Evolutionary conservation across 2,888 invertebrate species (phyloP).

Genomic region (Therioaphis trifolii): DNA sequence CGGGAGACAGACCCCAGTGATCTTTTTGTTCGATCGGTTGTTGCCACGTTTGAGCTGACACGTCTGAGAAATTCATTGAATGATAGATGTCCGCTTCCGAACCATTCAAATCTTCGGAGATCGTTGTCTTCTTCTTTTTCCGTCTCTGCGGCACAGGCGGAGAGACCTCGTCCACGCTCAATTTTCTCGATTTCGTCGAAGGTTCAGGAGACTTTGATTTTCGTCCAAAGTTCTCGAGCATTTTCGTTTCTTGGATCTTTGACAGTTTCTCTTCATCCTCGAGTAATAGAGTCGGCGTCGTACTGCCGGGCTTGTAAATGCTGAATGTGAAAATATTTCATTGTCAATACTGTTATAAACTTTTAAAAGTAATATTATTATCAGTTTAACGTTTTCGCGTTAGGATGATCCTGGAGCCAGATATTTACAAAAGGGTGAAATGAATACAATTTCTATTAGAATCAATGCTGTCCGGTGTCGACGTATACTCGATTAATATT

Average conservation of each 20-base stretch:
- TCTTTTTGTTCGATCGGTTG: conserved; percentile 56
- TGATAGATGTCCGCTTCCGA: conserved; percentile 3
- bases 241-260: conserved; percentile 30
- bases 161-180: conserved; percentile 55
- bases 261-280: conserved; percentile 54
- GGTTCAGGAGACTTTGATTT: conserved; percentile 50
- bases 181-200: conserved; percentile 20
- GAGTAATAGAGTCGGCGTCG: not conserved
- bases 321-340: not conserved
- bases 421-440: too few species aligned
- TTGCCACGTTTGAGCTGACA: not conserved
- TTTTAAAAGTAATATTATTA: too few species aligned
- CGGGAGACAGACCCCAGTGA: conserved; percentile 51
- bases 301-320: not conserved
- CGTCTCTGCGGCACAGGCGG: conserved; percentile 50
- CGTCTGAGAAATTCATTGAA: conserved; percentile 13
- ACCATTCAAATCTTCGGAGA: not conserved
- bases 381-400: too few species aligned
- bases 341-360: too few species aligned
- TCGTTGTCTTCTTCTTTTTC: conserved; percentile 40
- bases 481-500: too few species aligned
- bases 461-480: too few species aligned
- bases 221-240: conserved; percentile 32
- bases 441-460: too few species aligned
- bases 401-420: too few species aligned